Base-by-base conservation (phyloP, 2,113 vertebrate species). In the Vidua chalybeata region DNA sequence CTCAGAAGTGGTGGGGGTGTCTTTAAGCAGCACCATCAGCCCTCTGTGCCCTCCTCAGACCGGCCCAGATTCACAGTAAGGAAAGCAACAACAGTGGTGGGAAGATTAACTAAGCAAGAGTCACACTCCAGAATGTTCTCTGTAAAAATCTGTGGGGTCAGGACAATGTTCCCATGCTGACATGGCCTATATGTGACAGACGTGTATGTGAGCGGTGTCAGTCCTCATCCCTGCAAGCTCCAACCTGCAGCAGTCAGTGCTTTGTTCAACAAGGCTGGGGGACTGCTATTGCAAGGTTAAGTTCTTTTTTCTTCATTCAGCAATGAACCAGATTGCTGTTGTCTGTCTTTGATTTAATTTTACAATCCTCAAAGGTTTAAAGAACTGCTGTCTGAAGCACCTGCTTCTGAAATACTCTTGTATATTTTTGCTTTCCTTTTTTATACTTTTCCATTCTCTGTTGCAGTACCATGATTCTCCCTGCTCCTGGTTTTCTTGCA, bases 271-370 rank as follows among this genome's bases (percentile, higher is more conserved):
- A 96, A 97, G 93, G 93, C 95, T 35, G 54, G 75, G 45, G 74
- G 94, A 90, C 91, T 96, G 95, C 86, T 79, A 68, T 76, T 28
- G 74, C 33, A 52, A 69, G 78, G 78, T 37, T 43, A 81, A 90
- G 68, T 93, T 82, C 67, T 45, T 84, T 85, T 86, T 91, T 95
- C 87, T 87, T 94, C 84, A 49, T 61, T 84, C 93, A 96, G 94
- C 95, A 97, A 95, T 95, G 77, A 96, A 94, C 96, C 95, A 96
- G 97, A 96, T 94, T 93, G 96, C 93, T 97, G 92, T 84, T 78
- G 75, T 95, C 94, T 77, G 66, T 88, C 82, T 80, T 59, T 78
- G 72, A 96, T 84, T 91, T 52, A 43, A 86, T 89, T 96, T 92
- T 82, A 86, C 85, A 94, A 52, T 94, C 90, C 84, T 93, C 75